Evolutionary conservation across 2,113 vertebrate species (phyloP), one percentile per base, ranked within the genome.

Genomic region (Todiramphus saurophagus): DNA sequence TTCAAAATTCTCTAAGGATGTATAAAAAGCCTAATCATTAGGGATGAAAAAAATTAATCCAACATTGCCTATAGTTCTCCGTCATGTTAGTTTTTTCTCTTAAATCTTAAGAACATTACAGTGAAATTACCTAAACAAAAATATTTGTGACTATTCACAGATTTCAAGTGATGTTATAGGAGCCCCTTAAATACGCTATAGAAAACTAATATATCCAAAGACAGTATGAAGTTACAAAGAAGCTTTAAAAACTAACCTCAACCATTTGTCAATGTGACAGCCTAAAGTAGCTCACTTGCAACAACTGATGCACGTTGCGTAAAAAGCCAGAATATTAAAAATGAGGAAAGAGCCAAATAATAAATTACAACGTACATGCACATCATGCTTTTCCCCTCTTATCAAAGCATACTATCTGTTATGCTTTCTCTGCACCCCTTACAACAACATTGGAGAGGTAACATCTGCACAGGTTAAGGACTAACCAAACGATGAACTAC

Each of bases 211-310:
- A 63, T n/a, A 80, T 78, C 90, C 72, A 48, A 73, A 83, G 75
- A 70, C 37, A 43, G n/a, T 23, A 83, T 19, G 24, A 96, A 92
- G 83, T 60, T 64, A 93, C 39, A 88, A 93, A 69, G 63, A 93
- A 81, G 56, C 68, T 90, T 86, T 81, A 95, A 89, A 88, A 95
- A 83, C 79, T 88, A 72, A 92, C 93, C 86, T 16, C 55, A 5
- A 91, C 70, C 60, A 96, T 95, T 97, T 95, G 85, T 95, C 93
- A 93, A 92, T 78, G 2, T 90, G 90, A 90, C 92, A 96, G 79
- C 46, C 79, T 77, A 20, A 86, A 90, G 85, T 63, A 83, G 60
- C 56, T 94, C 64, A 56, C 56, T 94, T 75, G 95, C 44, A 17
- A 78, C 24, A 11, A 80, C 63, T 89, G 86, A 92, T 78, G 80